Conservation (phyloP, 2,888 invertebrate species). For the Papilio gigon region DNA sequence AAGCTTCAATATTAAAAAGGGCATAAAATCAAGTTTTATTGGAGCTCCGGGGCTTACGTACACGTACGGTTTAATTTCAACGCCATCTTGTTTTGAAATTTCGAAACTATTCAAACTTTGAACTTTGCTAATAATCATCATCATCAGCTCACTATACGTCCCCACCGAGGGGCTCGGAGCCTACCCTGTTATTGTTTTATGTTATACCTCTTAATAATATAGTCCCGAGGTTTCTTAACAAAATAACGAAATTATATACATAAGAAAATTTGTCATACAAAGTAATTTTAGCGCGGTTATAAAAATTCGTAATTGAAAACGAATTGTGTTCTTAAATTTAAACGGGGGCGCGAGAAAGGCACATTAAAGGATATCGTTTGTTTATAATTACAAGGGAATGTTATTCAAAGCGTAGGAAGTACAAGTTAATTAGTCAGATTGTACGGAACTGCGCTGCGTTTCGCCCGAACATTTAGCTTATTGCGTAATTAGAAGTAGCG, state of each 20-base stretch:
- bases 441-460: constrained; percentile 39
- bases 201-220: too few species aligned
- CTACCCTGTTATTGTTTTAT: too few species aligned
- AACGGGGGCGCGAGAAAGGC: neutral
- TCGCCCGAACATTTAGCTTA: constrained; percentile 36
- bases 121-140: too few species aligned
- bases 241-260: too few species aligned
- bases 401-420: constrained; percentile 40
- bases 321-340: constrained; percentile 9
- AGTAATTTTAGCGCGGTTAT: neutral
- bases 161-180: too few species aligned
- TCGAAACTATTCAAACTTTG: too few species aligned
- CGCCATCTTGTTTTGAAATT: constrained; percentile 12
- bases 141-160: too few species aligned
- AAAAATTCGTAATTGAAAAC: neutral
- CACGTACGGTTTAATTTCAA: neutral
- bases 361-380: constrained; percentile 38
- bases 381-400: constrained; percentile 39
- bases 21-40: constrained; percentile 36
- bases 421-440: constrained; percentile 42
- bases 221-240: too few species aligned
- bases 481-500: constrained; percentile 39
- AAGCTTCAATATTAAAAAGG: constrained; percentile 35
- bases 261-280: too few species aligned
- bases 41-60: constrained; percentile 4